Conservation (phyloP, 1,140 invertebrate genomes). For the Micrasema longulum region DNA sequence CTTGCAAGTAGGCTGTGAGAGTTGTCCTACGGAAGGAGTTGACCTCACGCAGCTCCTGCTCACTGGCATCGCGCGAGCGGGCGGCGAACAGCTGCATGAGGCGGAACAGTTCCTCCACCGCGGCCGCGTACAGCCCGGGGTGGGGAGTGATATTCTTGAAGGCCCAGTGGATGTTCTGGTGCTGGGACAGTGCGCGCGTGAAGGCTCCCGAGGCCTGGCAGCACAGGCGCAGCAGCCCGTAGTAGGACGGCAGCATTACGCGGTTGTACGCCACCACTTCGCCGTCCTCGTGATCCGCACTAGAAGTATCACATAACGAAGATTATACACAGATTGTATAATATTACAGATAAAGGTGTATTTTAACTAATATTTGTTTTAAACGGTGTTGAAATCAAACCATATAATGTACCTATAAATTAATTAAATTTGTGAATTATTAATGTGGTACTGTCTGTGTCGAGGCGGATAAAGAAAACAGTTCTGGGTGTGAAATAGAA, state of each 20-base stretch:
- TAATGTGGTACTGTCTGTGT: no score
- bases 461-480: no score
- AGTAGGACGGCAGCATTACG: conserved; percentile 94
- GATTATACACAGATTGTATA: no score
- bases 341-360: no score
- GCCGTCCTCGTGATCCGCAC: conserved; percentile 94
- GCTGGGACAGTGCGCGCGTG: conserved; percentile 86
- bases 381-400: no score
- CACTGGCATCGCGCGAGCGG: conserved; percentile 79
- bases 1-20: conserved; percentile 83
- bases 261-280: conserved; percentile 94
- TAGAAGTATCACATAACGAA: no score
- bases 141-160: conserved; percentile 96
- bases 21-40: conserved; percentile 85
- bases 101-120: conserved; percentile 91
- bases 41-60: conserved; percentile 85
- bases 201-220: conserved; percentile 89
- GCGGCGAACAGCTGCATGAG: conserved; percentile 87
- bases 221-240: conserved; percentile 88
- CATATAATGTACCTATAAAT: no score
- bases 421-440: no score
- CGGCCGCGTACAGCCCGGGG: conserved; percentile 90
- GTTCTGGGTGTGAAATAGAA: no score
- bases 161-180: conserved; percentile 96
- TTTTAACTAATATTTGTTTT: no score